phyloP scores from a whole-genome alignment of 92 coral and sea anemone genomes.

The Actinernus sp. region DNA sequence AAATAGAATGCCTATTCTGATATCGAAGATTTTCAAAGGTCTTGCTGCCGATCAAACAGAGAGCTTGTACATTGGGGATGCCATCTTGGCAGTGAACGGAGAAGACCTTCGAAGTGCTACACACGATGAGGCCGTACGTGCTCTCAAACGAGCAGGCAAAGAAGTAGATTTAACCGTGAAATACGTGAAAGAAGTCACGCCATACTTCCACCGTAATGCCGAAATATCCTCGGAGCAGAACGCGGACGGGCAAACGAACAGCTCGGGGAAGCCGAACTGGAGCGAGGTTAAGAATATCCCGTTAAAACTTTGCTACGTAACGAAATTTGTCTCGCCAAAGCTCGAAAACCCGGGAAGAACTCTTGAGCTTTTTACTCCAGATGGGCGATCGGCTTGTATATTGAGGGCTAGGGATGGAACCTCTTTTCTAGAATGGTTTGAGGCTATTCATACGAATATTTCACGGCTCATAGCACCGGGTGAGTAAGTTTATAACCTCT shows the following conservation, averaged over 20 bases:
- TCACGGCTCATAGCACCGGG: conserved; percentile 92
- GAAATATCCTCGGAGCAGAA: conserved; percentile 72
- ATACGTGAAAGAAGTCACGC: conserved; percentile 98
- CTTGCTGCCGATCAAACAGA: conserved; percentile 99
- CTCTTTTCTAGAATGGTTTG: conserved; percentile 90
- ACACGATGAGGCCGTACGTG: conserved; percentile 98
- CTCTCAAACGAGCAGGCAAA: conserved; percentile 96
- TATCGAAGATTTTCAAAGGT: conserved; percentile 98
- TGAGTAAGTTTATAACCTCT: too few relatives aligned
- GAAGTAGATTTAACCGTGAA: conserved; percentile 98
- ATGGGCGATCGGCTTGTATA: conserved; percentile 96
- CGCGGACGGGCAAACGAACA: conserved; percentile 57
- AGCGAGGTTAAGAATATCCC: conserved; percentile 94
- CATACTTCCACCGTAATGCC: conserved; percentile 95
- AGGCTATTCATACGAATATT: conserved; percentile 88
- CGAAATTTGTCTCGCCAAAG: conserved; percentile 80
- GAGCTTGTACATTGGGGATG: conserved; percentile 96
- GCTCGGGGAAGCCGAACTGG: conserved; percentile 81
- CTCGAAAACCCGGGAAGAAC: conserved; percentile 86
- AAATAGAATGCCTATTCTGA: conserved; percentile 97
- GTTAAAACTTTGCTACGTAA: conserved; percentile 86
- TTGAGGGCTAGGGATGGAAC: conserved; percentile 82
- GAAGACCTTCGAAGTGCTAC: conserved; percentile 98
- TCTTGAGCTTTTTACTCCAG: conserved; percentile 93
- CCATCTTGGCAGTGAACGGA: conserved; percentile 97